Evolutionary conservation across 30 jellyfish, hydroid and myxozoan genomes (phyloP).

Genomic region (Rhopilema esculentum): DNA sequence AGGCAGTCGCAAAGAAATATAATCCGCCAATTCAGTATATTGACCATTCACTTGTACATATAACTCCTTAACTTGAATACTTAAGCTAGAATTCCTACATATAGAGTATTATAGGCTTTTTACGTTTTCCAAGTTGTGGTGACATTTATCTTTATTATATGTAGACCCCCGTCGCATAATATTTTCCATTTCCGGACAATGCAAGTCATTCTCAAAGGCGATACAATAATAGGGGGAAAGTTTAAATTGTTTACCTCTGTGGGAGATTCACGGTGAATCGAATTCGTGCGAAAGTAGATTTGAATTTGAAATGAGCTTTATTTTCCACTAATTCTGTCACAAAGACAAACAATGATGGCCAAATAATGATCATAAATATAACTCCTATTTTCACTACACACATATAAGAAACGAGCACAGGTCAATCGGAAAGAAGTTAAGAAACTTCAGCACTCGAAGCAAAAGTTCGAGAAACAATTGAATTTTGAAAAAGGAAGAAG

Average conservation of each 20-base stretch:
- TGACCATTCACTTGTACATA: not conserved
- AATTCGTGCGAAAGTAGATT: slow-evolving; percentile 42
- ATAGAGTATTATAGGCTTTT: not conserved
- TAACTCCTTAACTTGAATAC: not conserved
- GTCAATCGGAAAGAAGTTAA: too few species aligned
- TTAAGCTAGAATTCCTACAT: not conserved
- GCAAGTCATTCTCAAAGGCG: slow-evolving; percentile 34
- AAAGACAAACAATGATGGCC: not conserved
- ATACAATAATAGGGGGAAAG: slow-evolving; percentile 17
- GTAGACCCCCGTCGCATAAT: slow-evolving; percentile 7
- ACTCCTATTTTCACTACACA: not conserved
- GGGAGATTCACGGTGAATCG: slow-evolving; percentile 33
- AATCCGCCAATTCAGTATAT: not conserved
- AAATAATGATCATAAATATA: not conserved
- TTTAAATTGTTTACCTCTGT: slow-evolving; percentile 60
- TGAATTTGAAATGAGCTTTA: slow-evolving; percentile 27
- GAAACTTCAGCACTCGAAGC: too few species aligned
- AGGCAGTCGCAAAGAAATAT: slow-evolving; percentile 30
- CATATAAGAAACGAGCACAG: too few species aligned
- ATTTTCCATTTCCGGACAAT: slow-evolving; percentile 49
- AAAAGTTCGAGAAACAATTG: too few species aligned
- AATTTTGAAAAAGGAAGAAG: too few species aligned
- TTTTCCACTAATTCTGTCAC: not conserved
- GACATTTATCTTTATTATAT: not conserved
- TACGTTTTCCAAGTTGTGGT: not conserved